Evolutionary conservation across 2,888 invertebrate genomes (phyloP), one percentile per base, ranked within the genome.

Genomic region (Allolobophora icterica): DNA sequence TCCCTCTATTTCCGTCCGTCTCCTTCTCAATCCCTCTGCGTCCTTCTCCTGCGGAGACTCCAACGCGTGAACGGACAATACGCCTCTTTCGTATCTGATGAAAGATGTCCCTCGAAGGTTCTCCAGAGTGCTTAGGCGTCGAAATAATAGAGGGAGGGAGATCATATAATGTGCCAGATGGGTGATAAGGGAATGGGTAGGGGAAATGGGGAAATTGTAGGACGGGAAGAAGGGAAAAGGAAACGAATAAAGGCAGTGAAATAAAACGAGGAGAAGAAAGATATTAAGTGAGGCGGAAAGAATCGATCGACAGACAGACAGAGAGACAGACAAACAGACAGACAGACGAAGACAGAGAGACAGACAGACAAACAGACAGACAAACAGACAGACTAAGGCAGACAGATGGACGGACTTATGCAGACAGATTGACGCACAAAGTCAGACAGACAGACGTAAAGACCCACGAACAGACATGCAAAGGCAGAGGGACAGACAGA

Each of bases 181-280:
- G 71, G n/a, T 71, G 71, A 71, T 71, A 71, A 71, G 71, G 71
- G 11, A n/a, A 58, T n/a, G 21, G 52, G 24, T 8, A 19, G 52
- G 52, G 13, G 30, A 13, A 17, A 11, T n/a, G 71, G 30, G 71
- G 71, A n/a, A 17, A 71, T n/a, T 71, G 0, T 71, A 8, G 71
- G 30, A 71, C 30, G 8, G n/a, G n/a, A 71, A 71, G n/a, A n/a
- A n/a, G n/a, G n/a, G 71, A 71, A 71, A 71, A 17, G 71, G 52
- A 52, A 58, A 58, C 24, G 4, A 11, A 24, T 4, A 3, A 21
- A 52, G 24, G 11, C 52, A 52, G 52, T 24, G 52, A n/a, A 71
- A 71, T 71, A 71, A n/a, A 71, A 71, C 52, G 52, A 52, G n/a
- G 71, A 71, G 71, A 71, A 71, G 71, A 71, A 71, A 71, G 71